Evolutionary conservation across 2,113 vertebrate genomes (phyloP), one percentile per base, ranked within the genome.

Genomic region (Globicephala melas): DNA sequence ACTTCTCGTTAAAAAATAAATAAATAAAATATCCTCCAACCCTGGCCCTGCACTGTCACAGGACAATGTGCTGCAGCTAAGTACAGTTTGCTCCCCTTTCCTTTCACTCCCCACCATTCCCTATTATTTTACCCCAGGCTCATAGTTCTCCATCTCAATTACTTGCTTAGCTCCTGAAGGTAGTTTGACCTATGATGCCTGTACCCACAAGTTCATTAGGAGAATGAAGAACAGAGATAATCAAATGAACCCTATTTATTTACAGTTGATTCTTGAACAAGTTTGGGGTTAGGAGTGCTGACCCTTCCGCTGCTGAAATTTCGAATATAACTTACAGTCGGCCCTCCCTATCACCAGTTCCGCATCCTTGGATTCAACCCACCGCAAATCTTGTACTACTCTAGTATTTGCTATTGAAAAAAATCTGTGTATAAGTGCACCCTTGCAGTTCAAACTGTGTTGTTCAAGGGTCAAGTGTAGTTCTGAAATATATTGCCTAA

Each of bases 211-310:
- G 55, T 44, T 97, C 28, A 60, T 77, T 58, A 91, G 25, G 17
- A 68, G 28, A 89, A 97, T 55, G 36, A 91, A 92, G 17, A 88
- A 90, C 9, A 50, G 83, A 53, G 20, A 31, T 50, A 6, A 60
- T 87, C 21, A 95, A 93, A 94, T 74, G n/a, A 93, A 55, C 2
- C 9, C 53, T 55, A n/a, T 55, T n/a, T 96, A 81, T 76, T 87
- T 83, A 65, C 53, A 58, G 33, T 17, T 80, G 77, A 80, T 58
- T n/a, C 77, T 80, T 80, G 53, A 80, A 80, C 21, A 80, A 80
- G 53, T 53, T 36, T 21, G 77, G 50, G 76, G 50, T 79, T 79
- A 25, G 33, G 76, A 31, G 53, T 58, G 12, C 23, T 23, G 21
- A 58, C 77, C 8, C n/a, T 58, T 58, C 53, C 8, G 7, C 53